These are phyloP conservation scores for Clarias gariepinus DNA, from an alignment of 2,113 vertebrate species.

Conservation along the genomic window DNA sequence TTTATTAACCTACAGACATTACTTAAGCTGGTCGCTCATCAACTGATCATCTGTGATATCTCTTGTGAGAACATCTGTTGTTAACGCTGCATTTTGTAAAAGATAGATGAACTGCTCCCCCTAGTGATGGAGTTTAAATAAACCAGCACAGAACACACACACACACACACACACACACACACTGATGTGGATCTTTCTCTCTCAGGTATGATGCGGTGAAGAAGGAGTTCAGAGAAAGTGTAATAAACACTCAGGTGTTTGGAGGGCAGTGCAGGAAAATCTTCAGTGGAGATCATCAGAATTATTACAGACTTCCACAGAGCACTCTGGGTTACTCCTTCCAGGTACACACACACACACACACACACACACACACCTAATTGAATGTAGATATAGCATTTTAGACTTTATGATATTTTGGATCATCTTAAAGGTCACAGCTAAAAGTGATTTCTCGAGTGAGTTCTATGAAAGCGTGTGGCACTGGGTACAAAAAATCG, in stretches of 20 bases:
- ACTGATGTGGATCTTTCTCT: background rate
- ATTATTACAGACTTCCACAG: conserved; percentile 81
- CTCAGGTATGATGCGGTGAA: conserved; percentile 79
- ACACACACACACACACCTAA: background rate
- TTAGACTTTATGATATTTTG: background rate
- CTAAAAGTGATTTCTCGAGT: conserved; percentile 84
- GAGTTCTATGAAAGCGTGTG: conserved; percentile 87
- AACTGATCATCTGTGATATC: too few relatives aligned
- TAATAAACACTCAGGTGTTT: conserved; percentile 87
- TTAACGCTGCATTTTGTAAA: too few relatives aligned
- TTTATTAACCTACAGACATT: too few relatives aligned
- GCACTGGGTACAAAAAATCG: conserved; percentile 77
- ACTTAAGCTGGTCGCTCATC: too few relatives aligned
- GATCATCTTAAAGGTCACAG: conserved; percentile 72
- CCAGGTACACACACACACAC: conserved; percentile 72
- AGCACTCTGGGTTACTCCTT: conserved; percentile 84
- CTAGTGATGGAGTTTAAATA: too few relatives aligned
- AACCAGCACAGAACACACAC: background rate
- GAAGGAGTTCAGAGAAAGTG: conserved; percentile 70
- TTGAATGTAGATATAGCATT: background rate
- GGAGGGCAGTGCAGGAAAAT: conserved; percentile 88
- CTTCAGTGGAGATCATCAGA: conserved; percentile 75
- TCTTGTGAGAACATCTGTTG: too few relatives aligned
- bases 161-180: background rate
- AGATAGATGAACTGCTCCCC: too few relatives aligned